Base-by-base conservation (phyloP, 2,888 invertebrate genomes). In the Dicyrtomina minuta region DNA sequence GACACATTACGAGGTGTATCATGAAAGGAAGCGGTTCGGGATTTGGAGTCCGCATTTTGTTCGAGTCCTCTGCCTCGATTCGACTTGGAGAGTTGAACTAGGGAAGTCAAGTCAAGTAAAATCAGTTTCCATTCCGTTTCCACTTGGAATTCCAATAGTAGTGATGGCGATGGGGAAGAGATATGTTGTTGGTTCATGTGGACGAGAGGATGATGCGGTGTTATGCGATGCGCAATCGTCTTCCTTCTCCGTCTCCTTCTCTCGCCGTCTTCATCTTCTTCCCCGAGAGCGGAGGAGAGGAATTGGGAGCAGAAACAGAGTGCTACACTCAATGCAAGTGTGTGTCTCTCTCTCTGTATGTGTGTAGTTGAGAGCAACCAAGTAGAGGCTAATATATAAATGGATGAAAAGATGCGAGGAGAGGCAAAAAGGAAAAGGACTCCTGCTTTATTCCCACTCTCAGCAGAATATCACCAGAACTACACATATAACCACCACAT, bases 221-320 rank as follows among this genome's bases (percentile, higher is more conserved):
- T 55, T 55, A 55, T 55, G 55, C 55, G 60, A 60, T 60, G 60
- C 60, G 60, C 60, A 60, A 60, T 60, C 60, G 60, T 60, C 60
- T 60, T 60, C 15, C 60, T 44, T 58, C 24, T 6, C 53, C 24
- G 24, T 22, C 24, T 26, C 15, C 60, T 44, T 58, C 24, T 6
- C 53, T n/a, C 24, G 24, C 13, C 24, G 13, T 53, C 53, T 53
- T 24, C 22, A 22, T 51, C 51, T 17, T 55, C 55, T 55, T 55
- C 26, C 55, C 55, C 33, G 27, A 10, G 27, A 55, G 55, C 20
- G 20, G 51, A 33, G 33, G 3, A 33, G 33, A 5, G 33, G 33
- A 33, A 8, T 33, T 33, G 33, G 33, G 3, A 33, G 33, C 8
- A 5, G 33, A 33, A 33, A n/a, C n/a, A n/a, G n/a, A n/a, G n/a